These are phyloP conservation scores for Seriola dumerili DNA, from an alignment of 2,113 vertebrate genomes.

Conservation along the genomic window DNA sequence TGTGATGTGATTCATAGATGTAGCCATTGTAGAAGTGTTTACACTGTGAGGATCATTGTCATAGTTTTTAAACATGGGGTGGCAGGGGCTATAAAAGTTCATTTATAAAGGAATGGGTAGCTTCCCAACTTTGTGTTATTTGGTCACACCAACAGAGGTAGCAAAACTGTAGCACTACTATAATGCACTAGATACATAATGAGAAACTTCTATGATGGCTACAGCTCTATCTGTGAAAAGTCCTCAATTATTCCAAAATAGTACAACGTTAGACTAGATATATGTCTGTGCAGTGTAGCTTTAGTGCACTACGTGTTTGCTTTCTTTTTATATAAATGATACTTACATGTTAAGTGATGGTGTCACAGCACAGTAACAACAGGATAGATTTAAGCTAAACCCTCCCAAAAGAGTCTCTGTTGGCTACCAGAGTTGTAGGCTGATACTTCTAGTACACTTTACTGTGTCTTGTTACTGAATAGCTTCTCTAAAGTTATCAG, in stretches of 20 bases:
- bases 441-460: not conserved
- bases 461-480: not conserved
- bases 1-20: conserved; percentile 42
- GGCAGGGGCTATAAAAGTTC: not conserved
- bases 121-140: not conserved
- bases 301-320: not conserved
- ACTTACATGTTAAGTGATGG: not conserved
- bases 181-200: not conserved
- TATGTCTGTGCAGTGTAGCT: not conserved
- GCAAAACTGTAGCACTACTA: not conserved
- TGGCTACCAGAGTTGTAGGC: not conserved
- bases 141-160: not conserved
- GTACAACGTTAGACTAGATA: conserved; percentile 11
- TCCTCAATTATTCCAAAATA: not conserved
- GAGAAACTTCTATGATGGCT: conserved; percentile 63
- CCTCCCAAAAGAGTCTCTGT: too few species aligned
- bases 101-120: not conserved
- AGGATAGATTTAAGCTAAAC: not conserved
- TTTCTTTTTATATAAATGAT: not conserved
- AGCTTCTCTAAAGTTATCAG: too few species aligned
- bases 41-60: not conserved
- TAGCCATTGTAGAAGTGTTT: conserved; percentile 62
- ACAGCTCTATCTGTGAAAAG: conserved; percentile 24
- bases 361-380: not conserved
- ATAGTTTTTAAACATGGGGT: not conserved